Conservation (phyloP, 2,888 invertebrate species). For the Agonum fuliginosum region DNA sequence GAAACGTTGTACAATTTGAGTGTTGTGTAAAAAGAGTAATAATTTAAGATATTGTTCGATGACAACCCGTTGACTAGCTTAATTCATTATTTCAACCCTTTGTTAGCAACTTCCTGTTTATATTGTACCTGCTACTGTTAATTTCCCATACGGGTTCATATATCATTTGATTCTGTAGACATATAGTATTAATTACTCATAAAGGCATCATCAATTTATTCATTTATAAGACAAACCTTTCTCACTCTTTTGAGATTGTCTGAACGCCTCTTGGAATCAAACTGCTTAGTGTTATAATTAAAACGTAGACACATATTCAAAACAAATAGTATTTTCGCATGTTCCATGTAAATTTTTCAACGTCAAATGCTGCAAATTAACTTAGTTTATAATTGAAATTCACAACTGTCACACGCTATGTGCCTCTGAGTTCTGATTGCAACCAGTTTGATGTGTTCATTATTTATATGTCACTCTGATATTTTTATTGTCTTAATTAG, state of each 20-base stretch:
- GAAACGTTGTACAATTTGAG: too few relatives aligned
- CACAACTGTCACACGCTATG: conserved; percentile 55
- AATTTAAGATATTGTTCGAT: too few relatives aligned
- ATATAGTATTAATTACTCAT: not conserved
- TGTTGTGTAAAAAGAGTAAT: too few relatives aligned
- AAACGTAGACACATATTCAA: conserved; percentile 49
- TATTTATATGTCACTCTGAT: conserved; percentile 35
- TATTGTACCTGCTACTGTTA: not conserved
- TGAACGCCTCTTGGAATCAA: not conserved
- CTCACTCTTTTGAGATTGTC: not conserved
- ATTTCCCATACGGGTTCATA: not conserved
- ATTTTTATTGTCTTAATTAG: conserved; percentile 48
- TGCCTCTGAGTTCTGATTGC: conserved; percentile 49
- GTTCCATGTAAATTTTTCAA: conserved; percentile 50
- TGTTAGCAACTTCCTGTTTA: not conserved
- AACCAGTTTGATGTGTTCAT: conserved; percentile 53
- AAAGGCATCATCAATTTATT: not conserved
- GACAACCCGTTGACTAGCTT: too few relatives aligned
- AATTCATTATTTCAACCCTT: conserved; percentile 12
- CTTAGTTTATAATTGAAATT: conserved; percentile 56
- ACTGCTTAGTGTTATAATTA: conserved; percentile 38
- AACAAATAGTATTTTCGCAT: conserved; percentile 57
- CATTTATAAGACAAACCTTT: not conserved
- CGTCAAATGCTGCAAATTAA: conserved; percentile 37
- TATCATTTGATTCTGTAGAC: not conserved